phyloP scores from a whole-genome alignment of 2,113 vertebrate species.

The Coptodon rendalli region DNA sequence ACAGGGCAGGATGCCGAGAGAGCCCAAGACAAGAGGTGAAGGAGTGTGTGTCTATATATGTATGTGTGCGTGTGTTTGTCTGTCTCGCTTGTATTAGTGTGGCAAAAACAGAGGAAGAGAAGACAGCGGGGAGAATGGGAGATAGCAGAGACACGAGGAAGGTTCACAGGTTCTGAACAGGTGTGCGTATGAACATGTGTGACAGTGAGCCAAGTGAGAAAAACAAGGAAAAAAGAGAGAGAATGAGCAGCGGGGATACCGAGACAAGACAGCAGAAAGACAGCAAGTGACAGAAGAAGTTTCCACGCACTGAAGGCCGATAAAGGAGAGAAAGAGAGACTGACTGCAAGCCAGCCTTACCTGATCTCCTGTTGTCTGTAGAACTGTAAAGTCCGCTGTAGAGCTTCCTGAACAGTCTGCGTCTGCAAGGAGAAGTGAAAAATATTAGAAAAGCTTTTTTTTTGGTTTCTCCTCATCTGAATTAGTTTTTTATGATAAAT shows the following conservation, averaged over 20 bases:
- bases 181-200: background rate
- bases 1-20: background rate
- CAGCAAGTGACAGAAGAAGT: background rate
- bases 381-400: slow-evolving; percentile 88
- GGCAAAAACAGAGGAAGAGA: background rate
- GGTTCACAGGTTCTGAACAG: background rate
- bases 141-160: background rate
- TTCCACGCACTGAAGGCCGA: background rate
- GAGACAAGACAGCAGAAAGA: background rate
- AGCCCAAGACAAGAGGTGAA: background rate
- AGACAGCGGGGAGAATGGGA: background rate
- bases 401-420: slow-evolving; percentile 89
- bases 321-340: background rate
- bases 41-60: background rate
- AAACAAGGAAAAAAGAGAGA: background rate
- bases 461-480: background rate
- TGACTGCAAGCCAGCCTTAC: slow-evolving; percentile 58
- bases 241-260: background rate
- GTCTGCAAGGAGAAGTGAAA: slow-evolving; percentile 68
- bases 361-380: slow-evolving; percentile 89
- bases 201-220: background rate
- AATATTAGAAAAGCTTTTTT: background rate
- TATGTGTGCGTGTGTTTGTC: background rate
- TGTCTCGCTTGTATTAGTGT: background rate
- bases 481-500: background rate